Base-by-base conservation (phyloP, 1,140 invertebrate genomes). In the Neotoxoptera formosana region DNA sequence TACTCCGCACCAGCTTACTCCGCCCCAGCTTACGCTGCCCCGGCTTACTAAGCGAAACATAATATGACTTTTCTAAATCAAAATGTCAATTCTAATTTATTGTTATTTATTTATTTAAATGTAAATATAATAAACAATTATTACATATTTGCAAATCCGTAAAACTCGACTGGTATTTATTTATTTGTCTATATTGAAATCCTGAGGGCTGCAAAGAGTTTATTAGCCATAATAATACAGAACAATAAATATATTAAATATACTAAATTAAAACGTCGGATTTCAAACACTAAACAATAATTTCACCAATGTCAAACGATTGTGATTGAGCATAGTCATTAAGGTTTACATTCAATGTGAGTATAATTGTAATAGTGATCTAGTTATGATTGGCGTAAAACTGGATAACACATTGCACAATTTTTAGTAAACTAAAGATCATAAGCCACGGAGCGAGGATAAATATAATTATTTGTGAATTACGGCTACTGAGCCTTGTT, bases 21-120 rank as follows among this genome's bases (percentile, higher is more conserved):
- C 25, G 94, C 95, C 34, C 94, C 94, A 45, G 89, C 94, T 76
- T 94, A 94, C 94, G 89, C 94, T 34, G 94, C 95, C 41, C 94
- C 94, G 23, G 94, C 94, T 76, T 94, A 94, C 93, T 60, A 51
- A 51, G 83, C 90, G 25, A 93, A 93, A 84, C 81, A 91, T 60
- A 94, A 91, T 60, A 94, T 36, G 93, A 92, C 81, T 81, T 23
- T 47, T 92, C n/a, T 0, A 83, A 76, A 83, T 34, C 41, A 36
- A 51, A 76, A 83, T 83, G 41, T 92, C 47, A 84, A 9, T 53
- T 92, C n/a, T 91, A 91, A 91, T 91, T 91, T 91, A 91, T 92
- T 92, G 91, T 92, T 92, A 92, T 92, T 92, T 92, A 92, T 92
- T 92, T 92, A 92, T 92, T 92, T 92, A 53, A 30, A 90, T 92